These are phyloP conservation scores for Cylloceria caligata DNA, from an alignment of 2,888 invertebrate species.

Conservation along the genomic window DNA sequence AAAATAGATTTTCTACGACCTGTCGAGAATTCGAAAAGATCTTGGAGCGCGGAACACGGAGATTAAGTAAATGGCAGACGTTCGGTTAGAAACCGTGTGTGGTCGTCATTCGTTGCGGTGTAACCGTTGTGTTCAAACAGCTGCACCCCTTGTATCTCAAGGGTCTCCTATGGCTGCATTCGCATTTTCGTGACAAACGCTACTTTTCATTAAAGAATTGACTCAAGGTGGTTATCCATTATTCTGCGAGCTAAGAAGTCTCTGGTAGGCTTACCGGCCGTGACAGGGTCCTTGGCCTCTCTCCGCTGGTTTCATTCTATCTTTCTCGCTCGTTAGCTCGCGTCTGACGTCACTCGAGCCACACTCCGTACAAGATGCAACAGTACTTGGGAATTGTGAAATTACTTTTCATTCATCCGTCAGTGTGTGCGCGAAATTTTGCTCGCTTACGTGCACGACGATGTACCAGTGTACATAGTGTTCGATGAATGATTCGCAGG, in stretches of 20 bases:
- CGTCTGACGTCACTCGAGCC: slow-evolving; percentile 53
- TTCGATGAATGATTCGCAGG: not conserved
- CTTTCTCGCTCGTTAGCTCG: slow-evolving; percentile 12
- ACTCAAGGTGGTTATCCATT: not conserved
- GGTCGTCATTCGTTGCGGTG: slow-evolving; percentile 1
- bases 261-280: slow-evolving; percentile 47
- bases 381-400: slow-evolving; percentile 24
- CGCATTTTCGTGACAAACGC: not conserved
- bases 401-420: slow-evolving; percentile 48
- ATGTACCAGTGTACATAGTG: not conserved
- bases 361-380: slow-evolving; percentile 34
- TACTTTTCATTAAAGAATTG: not conserved
- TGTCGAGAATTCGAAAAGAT: slow-evolving; percentile 19
- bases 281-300: slow-evolving; percentile 70
- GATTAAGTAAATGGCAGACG: not conserved
- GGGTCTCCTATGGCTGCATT: not conserved
- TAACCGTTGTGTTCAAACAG: not conserved
- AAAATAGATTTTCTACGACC: slow-evolving; percentile 60
- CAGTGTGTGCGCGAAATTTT: slow-evolving; percentile 1
- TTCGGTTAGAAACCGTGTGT: not conserved
- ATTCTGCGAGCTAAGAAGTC: slow-evolving; percentile 37
- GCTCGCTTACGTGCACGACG: not conserved
- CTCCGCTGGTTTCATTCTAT: slow-evolving; percentile 42
- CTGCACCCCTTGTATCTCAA: not conserved
- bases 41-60: not conserved